These are phyloP conservation scores for Agrochola circellaris DNA, from an alignment of 2,888 invertebrate genomes.

Conservation along the genomic window DNA sequence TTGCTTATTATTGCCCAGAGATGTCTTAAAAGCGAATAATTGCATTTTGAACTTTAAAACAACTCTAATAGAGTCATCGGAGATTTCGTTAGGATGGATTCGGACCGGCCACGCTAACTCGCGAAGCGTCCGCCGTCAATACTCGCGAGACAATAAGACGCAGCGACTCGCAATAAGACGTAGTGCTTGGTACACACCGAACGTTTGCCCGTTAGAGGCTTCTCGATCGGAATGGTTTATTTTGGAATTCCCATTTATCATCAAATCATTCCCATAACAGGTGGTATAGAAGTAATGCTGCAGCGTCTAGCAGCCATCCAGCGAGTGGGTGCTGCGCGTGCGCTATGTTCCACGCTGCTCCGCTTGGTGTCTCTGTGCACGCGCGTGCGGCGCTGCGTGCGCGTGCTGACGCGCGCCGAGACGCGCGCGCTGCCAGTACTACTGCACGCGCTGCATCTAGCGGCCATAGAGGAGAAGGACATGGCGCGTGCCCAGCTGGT, in stretches of 20 bases:
- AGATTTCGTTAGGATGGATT: too few species aligned
- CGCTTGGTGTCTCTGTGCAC: slow-evolving; percentile 97
- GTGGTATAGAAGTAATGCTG: slow-evolving; percentile 94
- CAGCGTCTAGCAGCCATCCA: slow-evolving; percentile 96
- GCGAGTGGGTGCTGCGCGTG: slow-evolving; percentile 96
- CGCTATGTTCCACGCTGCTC: slow-evolving; percentile 96
- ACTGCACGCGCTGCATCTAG: slow-evolving; percentile 95
- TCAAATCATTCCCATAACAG: slow-evolving; percentile 64
- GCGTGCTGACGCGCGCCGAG: slow-evolving; percentile 96
- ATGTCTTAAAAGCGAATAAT: too few species aligned
- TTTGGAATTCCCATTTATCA: not conserved
- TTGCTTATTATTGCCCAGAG: too few species aligned
- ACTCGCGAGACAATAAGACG: too few species aligned
- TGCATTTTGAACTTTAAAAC: too few species aligned
- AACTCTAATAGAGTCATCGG: too few species aligned
- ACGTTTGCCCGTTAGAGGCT: not conserved
- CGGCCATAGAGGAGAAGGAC: slow-evolving; percentile 91
- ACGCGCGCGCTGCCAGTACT: slow-evolving; percentile 95
- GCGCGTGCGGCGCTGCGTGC: slow-evolving; percentile 97
- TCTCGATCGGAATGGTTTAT: too few species aligned
- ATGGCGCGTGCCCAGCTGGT: slow-evolving; percentile 94
- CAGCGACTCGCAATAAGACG: too few species aligned
- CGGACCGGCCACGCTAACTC: too few species aligned
- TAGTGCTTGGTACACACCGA: not conserved
- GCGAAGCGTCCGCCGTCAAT: too few species aligned